Evolutionary conservation across 64 coral and sea anemone species (phyloP).

Genomic region (Cladopsammia gracilis): DNA sequence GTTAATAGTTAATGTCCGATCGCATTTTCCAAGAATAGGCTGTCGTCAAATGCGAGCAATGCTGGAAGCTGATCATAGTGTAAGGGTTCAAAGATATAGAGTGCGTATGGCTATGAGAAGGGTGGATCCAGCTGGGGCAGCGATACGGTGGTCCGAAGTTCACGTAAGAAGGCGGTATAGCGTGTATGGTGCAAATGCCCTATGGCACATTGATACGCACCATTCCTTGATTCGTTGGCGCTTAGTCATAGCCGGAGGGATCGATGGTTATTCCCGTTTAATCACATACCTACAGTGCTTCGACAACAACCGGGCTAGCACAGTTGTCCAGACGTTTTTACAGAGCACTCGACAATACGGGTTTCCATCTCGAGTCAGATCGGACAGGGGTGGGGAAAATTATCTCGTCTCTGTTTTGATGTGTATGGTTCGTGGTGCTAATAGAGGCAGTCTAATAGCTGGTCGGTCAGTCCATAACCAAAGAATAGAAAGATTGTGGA

Average conservation of each 20-base stretch:
- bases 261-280: not conserved
- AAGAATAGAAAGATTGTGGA: constrained; percentile 27
- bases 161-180: constrained; percentile 9
- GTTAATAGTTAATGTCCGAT: not conserved
- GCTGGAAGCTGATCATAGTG: not conserved
- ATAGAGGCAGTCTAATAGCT: constrained; percentile 16
- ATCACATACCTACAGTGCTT: not conserved
- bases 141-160: not conserved
- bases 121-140: constrained; percentile 24
- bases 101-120: constrained; percentile 4
- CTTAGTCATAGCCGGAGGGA: constrained; percentile 30
- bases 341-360: not conserved
- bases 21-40: constrained; percentile 14
- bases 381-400: not conserved
- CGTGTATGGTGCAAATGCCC: constrained; percentile 13
- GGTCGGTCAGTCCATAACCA: constrained; percentile 14
- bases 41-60: not conserved
- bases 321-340: not conserved
- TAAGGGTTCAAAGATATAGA: constrained; percentile 15
- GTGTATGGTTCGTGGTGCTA: not conserved
- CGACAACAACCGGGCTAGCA: not conserved
- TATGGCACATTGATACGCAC: constrained; percentile 45
- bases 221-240: constrained; percentile 43
- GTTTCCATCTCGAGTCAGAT: too few species aligned
- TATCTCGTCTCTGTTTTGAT: not conserved